Conservation (phyloP, 2,797 vertebrate species). For the Florisuga fusca region DNA sequence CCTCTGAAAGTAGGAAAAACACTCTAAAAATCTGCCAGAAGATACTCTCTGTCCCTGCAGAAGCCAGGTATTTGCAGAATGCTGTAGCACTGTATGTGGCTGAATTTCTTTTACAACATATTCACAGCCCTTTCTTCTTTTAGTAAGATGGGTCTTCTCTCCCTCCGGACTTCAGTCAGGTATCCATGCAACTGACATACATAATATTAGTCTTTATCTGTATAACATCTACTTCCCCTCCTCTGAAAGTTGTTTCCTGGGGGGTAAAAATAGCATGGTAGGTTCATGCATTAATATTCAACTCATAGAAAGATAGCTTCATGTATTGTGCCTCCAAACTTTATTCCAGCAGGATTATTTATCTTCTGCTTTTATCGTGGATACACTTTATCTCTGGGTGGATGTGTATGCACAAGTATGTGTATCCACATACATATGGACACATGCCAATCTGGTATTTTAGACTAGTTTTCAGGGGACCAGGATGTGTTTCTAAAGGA, state of each 20-base stretch:
- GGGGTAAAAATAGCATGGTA: background rate
- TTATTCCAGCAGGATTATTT: background rate
- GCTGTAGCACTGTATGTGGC: accelerated
- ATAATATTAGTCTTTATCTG: background rate
- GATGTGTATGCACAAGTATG: background rate
- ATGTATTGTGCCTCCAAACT: background rate
- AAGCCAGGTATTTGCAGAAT: background rate
- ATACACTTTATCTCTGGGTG: background rate
- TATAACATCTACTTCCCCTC: background rate
- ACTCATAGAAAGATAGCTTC: background rate
- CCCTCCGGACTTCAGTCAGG: background rate
- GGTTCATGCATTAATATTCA: background rate
- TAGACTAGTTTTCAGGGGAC: background rate
- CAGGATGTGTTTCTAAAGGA: background rate
- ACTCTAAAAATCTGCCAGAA: background rate
- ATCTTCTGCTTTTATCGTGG: background rate
- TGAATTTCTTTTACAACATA: background rate
- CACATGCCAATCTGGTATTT: background rate
- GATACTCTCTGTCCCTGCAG: background rate
- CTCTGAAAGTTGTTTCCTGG: background rate
- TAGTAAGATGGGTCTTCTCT: background rate
- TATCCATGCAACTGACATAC: background rate
- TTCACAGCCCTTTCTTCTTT: background rate
- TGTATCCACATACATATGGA: background rate
- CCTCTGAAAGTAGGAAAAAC: background rate